Evolutionary conservation across 1,140 invertebrate species (phyloP).

Genomic region (Trachelipus rathkii): DNA sequence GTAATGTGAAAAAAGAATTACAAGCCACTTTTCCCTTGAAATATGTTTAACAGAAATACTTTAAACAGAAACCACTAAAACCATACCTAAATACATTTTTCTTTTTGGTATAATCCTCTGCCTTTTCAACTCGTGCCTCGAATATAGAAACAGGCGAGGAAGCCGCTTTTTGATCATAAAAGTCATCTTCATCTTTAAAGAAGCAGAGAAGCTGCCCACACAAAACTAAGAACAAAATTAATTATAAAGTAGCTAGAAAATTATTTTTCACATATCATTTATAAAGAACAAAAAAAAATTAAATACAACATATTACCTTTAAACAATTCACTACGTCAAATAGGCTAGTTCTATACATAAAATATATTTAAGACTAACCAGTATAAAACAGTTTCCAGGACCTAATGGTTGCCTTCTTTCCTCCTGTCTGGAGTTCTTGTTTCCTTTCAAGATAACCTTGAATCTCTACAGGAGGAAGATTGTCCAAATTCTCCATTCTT

Average conservation of each 20-base stretch:
- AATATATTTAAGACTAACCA: conserved; percentile 47
- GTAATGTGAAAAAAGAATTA: too few relatives aligned
- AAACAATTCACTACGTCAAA: too few relatives aligned
- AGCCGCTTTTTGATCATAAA: conserved; percentile 73
- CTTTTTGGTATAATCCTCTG: conserved; percentile 90
- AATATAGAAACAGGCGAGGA: conserved; percentile 85
- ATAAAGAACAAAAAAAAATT: too few relatives aligned
- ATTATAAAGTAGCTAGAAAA: too few relatives aligned
- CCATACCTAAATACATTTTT: conserved; percentile 77
- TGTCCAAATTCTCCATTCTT: conserved; percentile 64
- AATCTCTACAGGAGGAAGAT: conserved; percentile 82
- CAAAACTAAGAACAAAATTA: conserved; percentile 61
- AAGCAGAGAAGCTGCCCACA: conserved; percentile 96
- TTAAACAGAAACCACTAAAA: not conserved
- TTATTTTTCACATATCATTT: too few relatives aligned
- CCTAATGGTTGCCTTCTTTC: conserved; percentile 86
- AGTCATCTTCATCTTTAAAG: conserved; percentile 93
- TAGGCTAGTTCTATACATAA: too few relatives aligned
- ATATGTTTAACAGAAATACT: too few relatives aligned
- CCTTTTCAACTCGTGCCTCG: conserved; percentile 75
- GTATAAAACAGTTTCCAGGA: conserved; percentile 95
- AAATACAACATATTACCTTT: too few relatives aligned
- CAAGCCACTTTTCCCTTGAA: too few relatives aligned
- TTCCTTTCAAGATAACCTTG: conserved; percentile 90
- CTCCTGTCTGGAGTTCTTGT: conserved; percentile 83